A percentile compares a stretch with the other conserved stretches of the same genome.
phyloP scores from a whole-genome alignment of 92 coral and sea anemone species.

The Epizoanthus stellaris region DNA sequence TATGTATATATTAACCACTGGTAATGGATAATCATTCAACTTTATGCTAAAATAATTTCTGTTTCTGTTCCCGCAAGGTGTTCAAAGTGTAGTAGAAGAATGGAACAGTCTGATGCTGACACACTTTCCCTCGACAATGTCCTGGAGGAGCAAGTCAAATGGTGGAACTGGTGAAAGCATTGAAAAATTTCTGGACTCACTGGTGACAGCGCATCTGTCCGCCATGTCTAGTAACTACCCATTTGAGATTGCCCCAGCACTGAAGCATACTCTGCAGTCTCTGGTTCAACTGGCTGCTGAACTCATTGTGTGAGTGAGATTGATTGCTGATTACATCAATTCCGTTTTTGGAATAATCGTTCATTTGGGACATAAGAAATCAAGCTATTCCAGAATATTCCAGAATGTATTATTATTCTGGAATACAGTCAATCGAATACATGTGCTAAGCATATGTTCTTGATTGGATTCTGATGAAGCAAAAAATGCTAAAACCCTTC shows the following conservation, averaged over 20 bases:
- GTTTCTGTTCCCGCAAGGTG: constrained; percentile 19
- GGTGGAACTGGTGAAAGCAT: constrained; percentile 58
- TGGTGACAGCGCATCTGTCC: constrained; percentile 89
- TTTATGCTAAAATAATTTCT: not conserved
- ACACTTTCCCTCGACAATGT: constrained; percentile 74
- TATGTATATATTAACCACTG: too few relatives aligned
- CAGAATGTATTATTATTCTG: too few relatives aligned
- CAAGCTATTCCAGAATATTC: too few relatives aligned
- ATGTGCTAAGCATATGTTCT: too few relatives aligned
- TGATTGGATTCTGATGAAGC: too few relatives aligned
- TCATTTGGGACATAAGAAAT: too few relatives aligned
- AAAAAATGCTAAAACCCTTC: too few relatives aligned
- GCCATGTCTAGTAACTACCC: constrained; percentile 82
- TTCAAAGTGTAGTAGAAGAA: constrained; percentile 76
- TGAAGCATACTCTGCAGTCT: constrained; percentile 84
- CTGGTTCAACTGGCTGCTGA: constrained; percentile 88
- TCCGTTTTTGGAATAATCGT: too few relatives aligned
- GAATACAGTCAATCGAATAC: too few relatives aligned
- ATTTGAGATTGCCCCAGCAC: constrained; percentile 84
- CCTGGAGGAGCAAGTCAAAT: constrained; percentile 65
- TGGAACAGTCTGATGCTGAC: constrained; percentile 81
- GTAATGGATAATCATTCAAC: too few relatives aligned
- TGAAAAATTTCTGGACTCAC: constrained; percentile 75
- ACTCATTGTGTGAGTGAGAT: constrained; percentile 74
- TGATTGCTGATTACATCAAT: not conserved